Evolutionary conservation across 2,888 invertebrate species (phyloP), one percentile per base, ranked within the genome.

Genomic region (Chesias legatella): DNA sequence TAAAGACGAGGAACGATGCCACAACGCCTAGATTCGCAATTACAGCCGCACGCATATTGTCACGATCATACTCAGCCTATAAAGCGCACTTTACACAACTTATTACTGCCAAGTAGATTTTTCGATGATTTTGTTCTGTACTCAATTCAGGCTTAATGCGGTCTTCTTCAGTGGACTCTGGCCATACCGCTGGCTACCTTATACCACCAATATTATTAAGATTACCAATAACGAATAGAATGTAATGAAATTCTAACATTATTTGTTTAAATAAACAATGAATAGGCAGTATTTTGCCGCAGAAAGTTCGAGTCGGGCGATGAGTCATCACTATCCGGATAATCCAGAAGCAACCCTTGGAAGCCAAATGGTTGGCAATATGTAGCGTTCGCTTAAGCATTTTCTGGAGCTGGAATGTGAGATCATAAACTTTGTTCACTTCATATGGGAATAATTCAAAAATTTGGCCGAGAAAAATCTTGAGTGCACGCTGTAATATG

Each of bases 1-100:
- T 85, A 84, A 85, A 85, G 79, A 75, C 76, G 76, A 68, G 73
- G 64, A 81, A 82, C 79, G 83, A 83, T 80, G 80, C 80, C 78
- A 75, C 70, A 73, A 70, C 71, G 83, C 76, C 74, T 79, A 79
- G 79, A 73, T 73, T 80, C 71, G 79, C 79, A 79, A 82, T 84
- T 82, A 82, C 72, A 72, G 67, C 61, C 66, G 62, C 73, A 66
- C 74, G 69, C 77, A 76, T 80, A 67, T 76, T 74, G 68, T 76
- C 82, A 81, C 79, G 79, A 68, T 72, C 73, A 58, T 61, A 62
- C 55, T 56, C 58, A 61, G 5, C 71, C 72, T 70, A 77, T 82
- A 79, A 80, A 74, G 74, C 64, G 67, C 68, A 64, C 65, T 62
- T 56, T 61, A 63, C 58, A 63, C 59, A 63, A 67, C 73, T 76